These are phyloP conservation scores for Dolichopus griseipennis DNA, from an alignment of 2,888 invertebrate species.

Conservation along the genomic window DNA sequence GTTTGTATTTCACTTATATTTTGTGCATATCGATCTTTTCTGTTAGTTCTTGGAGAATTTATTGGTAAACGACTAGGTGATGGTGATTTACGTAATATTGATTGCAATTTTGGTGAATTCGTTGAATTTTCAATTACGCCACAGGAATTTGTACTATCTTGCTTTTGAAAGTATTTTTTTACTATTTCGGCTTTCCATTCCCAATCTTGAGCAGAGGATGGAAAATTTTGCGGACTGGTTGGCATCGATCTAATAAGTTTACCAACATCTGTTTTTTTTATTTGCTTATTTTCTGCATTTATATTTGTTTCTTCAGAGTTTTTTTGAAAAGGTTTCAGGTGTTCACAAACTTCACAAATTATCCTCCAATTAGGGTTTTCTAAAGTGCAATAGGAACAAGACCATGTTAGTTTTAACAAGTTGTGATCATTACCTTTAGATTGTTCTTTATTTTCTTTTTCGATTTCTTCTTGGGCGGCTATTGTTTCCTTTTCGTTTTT, in stretches of 20 bases:
- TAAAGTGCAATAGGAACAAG: slow-evolving; percentile 52
- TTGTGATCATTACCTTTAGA: too few relatives aligned
- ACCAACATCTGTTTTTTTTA: not conserved
- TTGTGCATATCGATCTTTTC: slow-evolving; percentile 2
- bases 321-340: slow-evolving; percentile 43
- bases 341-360: slow-evolving; percentile 54
- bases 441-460: not conserved
- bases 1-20: not conserved
- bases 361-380: slow-evolving; percentile 54
- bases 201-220: slow-evolving; percentile 22
- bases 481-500: not conserved
- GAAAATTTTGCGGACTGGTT: not conserved
- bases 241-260: not conserved
- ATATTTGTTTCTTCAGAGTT: not conserved
- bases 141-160: slow-evolving; percentile 9
- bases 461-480: not conserved
- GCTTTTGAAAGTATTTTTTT: slow-evolving; percentile 28
- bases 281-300: not conserved
- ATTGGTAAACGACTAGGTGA: slow-evolving; percentile 19
- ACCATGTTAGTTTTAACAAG: slow-evolving; percentile 40
- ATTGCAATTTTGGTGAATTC: slow-evolving; percentile 19
- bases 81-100: slow-evolving; percentile 16
- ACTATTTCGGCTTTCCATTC: slow-evolving; percentile 27
- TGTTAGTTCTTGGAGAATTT: slow-evolving; percentile 15
- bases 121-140: not conserved